Evolutionary conservation across 2,888 invertebrate species (phyloP), one percentile per base, ranked within the genome.

Genomic region (Tenthredo livida): DNA sequence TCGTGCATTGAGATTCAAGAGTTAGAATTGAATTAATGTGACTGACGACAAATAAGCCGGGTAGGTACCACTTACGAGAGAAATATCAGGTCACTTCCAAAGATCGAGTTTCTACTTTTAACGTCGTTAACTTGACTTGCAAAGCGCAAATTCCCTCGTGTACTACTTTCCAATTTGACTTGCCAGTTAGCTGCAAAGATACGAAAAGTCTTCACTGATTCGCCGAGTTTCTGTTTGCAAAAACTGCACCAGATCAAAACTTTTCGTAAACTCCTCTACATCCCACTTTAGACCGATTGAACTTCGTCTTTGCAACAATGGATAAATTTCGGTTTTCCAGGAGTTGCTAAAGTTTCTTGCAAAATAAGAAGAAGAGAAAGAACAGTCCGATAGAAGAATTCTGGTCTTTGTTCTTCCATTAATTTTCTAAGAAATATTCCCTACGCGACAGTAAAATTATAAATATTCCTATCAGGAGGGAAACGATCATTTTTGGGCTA

Each of bases 141-240:
- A 83, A 67, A 83, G 70, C 67, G 65, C 65, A 47, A 47, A 29
- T 70, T 83, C 67, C 83, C 67, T 17, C 25, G 83, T 70, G 83
- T 83, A 67, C 67, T 83, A 83, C 83, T 83, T 83, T 83, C 43
- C 65, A 83, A 83, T 83, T 83, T 70, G 29, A 65, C 67, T 83
- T 61, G 67, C 67, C 70, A 67, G 83, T 67, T 83, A 83, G 65
- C 83, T 37, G 21, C 21, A 58, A 29, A 67, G 47, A 70, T 67
- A 50, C 83, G 67, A 70, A 70, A 83, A 83, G 67, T 83, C 67
- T 33, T 61, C 25, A 40, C 61, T 37, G 61, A 80, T 21, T 40
- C 61, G 3, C 58, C 1, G 40, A 61, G 21, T 80, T 61, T 77
- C 61, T 21, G 37, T 61, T 40, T 50, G 61, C 50, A 77, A 80